A percentile compares a stretch with the other conserved stretches of the same genome.
phyloP scores from a whole-genome alignment of 2,888 invertebrate genomes.

The Epinotia brunnichana region DNA sequence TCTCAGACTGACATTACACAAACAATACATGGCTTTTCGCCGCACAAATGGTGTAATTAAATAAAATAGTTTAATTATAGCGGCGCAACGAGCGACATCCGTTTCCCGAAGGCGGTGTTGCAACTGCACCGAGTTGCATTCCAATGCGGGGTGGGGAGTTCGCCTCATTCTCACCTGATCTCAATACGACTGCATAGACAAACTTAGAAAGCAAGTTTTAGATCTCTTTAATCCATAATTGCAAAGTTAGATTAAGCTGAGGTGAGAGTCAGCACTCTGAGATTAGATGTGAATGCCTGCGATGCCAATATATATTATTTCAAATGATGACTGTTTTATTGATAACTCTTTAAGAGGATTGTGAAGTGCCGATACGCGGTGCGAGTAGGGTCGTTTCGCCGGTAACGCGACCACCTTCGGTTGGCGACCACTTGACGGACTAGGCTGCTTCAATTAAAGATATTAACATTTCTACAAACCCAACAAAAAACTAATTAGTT shows the following conservation, averaged over 20 bases:
- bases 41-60: constrained; percentile 15
- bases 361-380: too few relatives aligned
- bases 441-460: too few relatives aligned
- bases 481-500: too few relatives aligned
- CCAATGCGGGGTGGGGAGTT: constrained; percentile 42
- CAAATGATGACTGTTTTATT: too few relatives aligned
- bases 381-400: too few relatives aligned
- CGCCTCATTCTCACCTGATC: constrained; percentile 23
- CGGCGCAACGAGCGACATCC: constrained; percentile 60
- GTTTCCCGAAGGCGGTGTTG: constrained; percentile 65
- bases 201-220: background rate
- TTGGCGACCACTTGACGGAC: too few relatives aligned
- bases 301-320: too few relatives aligned
- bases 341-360: too few relatives aligned
- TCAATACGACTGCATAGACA: background rate
- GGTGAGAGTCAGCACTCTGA: too few relatives aligned
- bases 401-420: too few relatives aligned
- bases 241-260: background rate
- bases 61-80: constrained; percentile 32
- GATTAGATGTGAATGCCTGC: too few relatives aligned
- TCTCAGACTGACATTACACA: background rate
- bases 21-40: constrained; percentile 19
- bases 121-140: constrained; percentile 53
- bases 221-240: background rate
- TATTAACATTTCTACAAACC: too few relatives aligned